phyloP scores from a whole-genome alignment of 2,113 vertebrate species.

The Atrichornis clamosus region DNA sequence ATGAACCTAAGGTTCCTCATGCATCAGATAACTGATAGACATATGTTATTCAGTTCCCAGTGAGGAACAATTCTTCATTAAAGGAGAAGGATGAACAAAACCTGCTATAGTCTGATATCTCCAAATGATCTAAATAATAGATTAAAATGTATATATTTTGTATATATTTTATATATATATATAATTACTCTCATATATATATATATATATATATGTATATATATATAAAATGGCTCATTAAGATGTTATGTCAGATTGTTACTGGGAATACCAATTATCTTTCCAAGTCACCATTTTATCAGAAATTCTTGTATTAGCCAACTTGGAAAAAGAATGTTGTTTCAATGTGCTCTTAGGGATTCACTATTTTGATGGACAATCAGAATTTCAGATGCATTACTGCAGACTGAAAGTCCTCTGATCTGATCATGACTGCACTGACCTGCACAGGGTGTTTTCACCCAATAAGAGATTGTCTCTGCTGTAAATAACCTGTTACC shows the following conservation, averaged over 20 bases:
- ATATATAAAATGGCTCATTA: neutral
- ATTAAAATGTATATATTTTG: neutral
- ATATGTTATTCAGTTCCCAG: neutral
- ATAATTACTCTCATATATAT: too few relatives aligned
- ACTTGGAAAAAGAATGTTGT: neutral
- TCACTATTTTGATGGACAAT: neutral
- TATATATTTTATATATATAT: too few relatives aligned
- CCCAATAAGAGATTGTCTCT: neutral
- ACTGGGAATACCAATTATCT: neutral
- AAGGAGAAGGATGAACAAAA: neutral
- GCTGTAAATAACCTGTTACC: neutral
- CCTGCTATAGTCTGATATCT: neutral
- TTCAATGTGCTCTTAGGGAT: rapidly evolving
- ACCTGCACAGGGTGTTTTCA: neutral
- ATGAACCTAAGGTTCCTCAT: neutral
- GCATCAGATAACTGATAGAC: neutral
- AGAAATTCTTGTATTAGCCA: neutral
- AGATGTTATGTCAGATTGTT: neutral
- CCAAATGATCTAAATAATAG: neutral
- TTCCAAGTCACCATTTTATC: neutral
- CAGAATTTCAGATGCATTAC: neutral
- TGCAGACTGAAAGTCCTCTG: neutral
- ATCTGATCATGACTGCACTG: neutral
- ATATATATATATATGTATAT: neutral
- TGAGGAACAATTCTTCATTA: neutral